Conservation (phyloP, 2,113 vertebrate species). For the Brevimyrus niger region DNA sequence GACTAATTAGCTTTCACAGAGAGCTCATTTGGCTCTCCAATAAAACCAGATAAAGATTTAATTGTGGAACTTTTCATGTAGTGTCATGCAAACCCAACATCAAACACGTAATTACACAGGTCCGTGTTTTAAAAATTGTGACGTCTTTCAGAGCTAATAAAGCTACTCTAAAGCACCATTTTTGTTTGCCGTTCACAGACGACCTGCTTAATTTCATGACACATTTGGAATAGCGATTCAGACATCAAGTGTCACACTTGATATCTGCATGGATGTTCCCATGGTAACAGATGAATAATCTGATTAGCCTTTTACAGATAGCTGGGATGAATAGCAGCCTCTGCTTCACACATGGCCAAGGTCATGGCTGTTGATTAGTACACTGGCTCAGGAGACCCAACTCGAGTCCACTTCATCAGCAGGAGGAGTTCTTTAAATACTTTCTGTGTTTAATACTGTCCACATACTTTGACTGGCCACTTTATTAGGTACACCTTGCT, state of each 20-base stretch:
- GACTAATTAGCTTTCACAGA: background rate
- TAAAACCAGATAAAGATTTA: background rate
- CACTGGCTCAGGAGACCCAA: background rate
- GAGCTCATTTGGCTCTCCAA: background rate
- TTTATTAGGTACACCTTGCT: background rate
- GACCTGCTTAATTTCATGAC: background rate
- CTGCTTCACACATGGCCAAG: background rate
- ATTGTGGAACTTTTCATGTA: background rate
- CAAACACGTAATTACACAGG: background rate
- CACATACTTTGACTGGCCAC: background rate
- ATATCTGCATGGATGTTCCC: background rate
- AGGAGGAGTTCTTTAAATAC: background rate
- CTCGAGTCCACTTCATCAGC: background rate
- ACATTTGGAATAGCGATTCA: constrained; percentile 1
- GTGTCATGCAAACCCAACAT: background rate
- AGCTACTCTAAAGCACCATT: background rate
- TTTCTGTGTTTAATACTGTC: background rate
- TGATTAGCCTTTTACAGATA: background rate
- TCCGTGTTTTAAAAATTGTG: background rate
- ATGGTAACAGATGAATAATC: background rate
- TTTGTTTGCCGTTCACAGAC: background rate
- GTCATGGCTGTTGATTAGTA: background rate
- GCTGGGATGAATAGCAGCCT: background rate
- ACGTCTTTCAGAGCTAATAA: background rate
- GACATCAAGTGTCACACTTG: background rate